Conservation (phyloP, 2,797 vertebrate species). For the Acanthornis magna region DNA sequence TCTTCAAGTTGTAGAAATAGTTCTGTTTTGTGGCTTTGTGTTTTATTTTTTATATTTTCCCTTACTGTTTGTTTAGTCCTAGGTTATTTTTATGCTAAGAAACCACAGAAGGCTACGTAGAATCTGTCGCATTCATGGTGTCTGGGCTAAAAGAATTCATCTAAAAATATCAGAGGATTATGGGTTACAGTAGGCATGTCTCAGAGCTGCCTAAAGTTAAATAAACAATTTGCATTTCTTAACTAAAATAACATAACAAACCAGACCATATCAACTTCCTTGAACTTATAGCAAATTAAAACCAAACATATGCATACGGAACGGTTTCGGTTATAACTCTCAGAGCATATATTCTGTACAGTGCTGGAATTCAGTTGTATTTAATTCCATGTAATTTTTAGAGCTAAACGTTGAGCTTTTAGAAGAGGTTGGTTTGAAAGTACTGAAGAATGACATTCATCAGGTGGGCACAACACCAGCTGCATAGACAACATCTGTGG, state of each 20-base stretch:
- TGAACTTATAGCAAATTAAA: not conserved
- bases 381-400: not conserved
- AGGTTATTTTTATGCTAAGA: conserved; percentile 46
- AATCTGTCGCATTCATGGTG: conserved; percentile 5
- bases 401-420: not conserved
- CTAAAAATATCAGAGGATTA: conserved; percentile 57
- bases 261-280: not conserved
- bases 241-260: conserved; percentile 22
- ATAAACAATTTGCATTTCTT: conserved; percentile 10
- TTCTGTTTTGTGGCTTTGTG: not conserved
- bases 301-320: not conserved
- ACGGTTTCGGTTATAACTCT: not conserved
- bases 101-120: not conserved
- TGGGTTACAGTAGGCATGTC: conserved; percentile 22
- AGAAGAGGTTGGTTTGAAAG: not conserved
- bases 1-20: conserved; percentile 12
- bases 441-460: not conserved
- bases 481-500: not conserved
- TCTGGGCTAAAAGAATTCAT: conserved; percentile 32
- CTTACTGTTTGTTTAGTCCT: conserved; percentile 13
- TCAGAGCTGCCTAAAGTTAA: conserved; percentile 8
- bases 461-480: not conserved
- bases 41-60: not conserved
- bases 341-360: not conserved
- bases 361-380: not conserved